Conservation (phyloP, 2,113 vertebrate genomes). For the Muntiacus reevesi region DNA sequence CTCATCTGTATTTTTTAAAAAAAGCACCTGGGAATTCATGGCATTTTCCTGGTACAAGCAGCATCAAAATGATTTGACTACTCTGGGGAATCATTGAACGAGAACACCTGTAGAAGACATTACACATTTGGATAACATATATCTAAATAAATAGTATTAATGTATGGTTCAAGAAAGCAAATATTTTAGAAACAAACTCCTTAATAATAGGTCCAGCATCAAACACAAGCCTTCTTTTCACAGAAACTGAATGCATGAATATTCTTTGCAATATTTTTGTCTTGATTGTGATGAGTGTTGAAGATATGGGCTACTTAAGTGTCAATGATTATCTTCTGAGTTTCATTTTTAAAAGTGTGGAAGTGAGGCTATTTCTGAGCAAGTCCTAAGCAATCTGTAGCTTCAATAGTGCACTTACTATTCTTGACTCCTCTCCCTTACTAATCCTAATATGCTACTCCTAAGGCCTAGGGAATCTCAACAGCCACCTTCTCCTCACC, state of each 20-base stretch:
- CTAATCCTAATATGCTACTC: not conserved
- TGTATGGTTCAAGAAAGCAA: not conserved
- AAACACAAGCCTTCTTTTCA: not conserved
- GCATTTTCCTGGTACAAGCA: not conserved
- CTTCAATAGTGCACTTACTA: not conserved
- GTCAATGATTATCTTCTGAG: not conserved
- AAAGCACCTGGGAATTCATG: not conserved
- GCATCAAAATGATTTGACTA: not conserved
- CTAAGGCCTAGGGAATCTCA: not conserved
- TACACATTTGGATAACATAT: not conserved
- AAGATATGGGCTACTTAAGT: not conserved
- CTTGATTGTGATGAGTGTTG: not conserved
- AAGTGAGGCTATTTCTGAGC: not conserved
- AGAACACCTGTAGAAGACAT: not conserved
- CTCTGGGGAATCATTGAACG: not conserved
- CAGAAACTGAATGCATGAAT: not conserved
- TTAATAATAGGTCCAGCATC: not conserved
- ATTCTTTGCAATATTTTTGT: not conserved
- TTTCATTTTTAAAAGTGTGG: not conserved
- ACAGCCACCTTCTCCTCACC: not conserved
- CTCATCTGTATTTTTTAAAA: not conserved
- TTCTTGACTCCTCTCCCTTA: not conserved
- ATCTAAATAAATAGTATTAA: not conserved
- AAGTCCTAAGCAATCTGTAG: not conserved
- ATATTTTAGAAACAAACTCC: conserved; percentile 6